Evolutionary conservation across 2,113 vertebrate species (phyloP).

Genomic region (Calonectris borealis): DNA sequence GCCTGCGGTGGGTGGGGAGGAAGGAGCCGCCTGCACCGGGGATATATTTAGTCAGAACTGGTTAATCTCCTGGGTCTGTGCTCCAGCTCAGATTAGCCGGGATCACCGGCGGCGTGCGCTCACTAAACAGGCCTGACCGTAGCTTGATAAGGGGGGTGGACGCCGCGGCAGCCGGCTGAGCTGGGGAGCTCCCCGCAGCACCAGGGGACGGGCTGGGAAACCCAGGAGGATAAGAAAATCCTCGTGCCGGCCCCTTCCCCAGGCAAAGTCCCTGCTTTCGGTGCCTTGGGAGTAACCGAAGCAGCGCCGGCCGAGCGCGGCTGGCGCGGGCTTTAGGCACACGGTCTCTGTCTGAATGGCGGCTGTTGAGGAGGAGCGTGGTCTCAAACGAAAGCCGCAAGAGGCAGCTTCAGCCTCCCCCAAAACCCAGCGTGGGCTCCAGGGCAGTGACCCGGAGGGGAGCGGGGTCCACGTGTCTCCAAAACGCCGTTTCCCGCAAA

Average conservation of each 20-base stretch:
- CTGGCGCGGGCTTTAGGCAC: neutral
- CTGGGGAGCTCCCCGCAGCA: neutral
- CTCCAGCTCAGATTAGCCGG: neutral
- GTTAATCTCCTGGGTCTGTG: neutral
- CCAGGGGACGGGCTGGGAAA: neutral
- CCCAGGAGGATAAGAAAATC: neutral
- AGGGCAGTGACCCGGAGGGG: neutral
- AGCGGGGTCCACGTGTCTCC: fast-evolving
- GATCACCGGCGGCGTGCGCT: neutral
- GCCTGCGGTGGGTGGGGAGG: neutral
- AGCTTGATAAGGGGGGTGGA: neutral
- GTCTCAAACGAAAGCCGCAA: neutral
- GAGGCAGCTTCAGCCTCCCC: neutral
- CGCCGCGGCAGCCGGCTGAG: neutral
- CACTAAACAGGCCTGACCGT: neutral
- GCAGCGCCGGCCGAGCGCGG: fast-evolving
- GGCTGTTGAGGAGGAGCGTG: neutral
- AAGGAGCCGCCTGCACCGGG: neutral
- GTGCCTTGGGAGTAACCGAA: too few species aligned
- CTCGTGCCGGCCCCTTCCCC: fast-evolving
- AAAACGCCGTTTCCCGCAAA: neutral
- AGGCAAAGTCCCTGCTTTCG: neutral
- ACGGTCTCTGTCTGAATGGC: neutral
- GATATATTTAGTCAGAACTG: conserved; percentile 5
- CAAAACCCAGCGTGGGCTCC: neutral